Conservation (phyloP, 2,888 invertebrate species). For the Conistra vaccinii region DNA sequence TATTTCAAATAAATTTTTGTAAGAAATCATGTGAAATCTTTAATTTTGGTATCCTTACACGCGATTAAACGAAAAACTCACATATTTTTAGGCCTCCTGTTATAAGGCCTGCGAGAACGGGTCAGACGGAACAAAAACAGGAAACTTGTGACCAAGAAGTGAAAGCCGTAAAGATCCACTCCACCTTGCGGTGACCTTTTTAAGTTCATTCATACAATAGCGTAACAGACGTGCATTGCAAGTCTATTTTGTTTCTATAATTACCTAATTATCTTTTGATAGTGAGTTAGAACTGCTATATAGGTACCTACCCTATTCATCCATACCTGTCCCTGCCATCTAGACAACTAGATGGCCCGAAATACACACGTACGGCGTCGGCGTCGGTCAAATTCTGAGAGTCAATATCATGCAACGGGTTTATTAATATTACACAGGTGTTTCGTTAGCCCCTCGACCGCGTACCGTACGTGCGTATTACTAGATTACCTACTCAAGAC, state of each 20-base stretch:
- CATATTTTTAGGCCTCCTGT: background rate
- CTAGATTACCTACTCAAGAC: too few species aligned
- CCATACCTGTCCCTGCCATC: background rate
- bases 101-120: background rate
- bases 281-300: background rate
- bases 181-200: background rate
- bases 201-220: background rate
- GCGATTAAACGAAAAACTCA: background rate
- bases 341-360: background rate
- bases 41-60: conserved; percentile 30
- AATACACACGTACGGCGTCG: background rate
- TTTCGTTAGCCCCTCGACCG: background rate
- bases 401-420: background rate
- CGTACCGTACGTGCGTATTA: background rate
- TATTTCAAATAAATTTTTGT: conserved; percentile 89
- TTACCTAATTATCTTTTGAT: background rate
- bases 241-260: background rate
- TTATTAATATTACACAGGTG: background rate
- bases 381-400: background rate
- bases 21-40: conserved; percentile 71
- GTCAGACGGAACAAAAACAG: background rate
- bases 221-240: background rate
- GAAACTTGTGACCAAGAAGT: background rate
- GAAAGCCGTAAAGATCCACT: background rate
- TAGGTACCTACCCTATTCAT: background rate